Evolutionary conservation across 2,888 invertebrate species (phyloP).

Genomic region (Cryptocheilus praepositus): DNA sequence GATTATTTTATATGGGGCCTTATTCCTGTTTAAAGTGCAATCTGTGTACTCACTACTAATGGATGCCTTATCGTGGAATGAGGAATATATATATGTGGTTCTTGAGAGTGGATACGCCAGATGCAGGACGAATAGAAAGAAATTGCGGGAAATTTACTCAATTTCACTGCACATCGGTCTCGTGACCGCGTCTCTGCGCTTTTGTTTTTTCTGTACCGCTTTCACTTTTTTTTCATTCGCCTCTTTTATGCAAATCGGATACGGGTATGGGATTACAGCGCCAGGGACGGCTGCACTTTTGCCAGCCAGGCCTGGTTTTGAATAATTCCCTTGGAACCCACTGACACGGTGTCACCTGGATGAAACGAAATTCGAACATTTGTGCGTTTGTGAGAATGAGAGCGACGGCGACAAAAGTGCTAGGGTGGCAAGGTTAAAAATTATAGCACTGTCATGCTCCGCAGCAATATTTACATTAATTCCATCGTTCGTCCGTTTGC

Average conservation of each 20-base stretch:
- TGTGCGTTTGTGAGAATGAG: slow-evolving; percentile 31
- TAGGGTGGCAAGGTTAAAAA: slow-evolving; percentile 26
- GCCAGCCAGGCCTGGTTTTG: slow-evolving; percentile 64
- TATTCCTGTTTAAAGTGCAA: too few species aligned
- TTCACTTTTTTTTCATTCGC: slow-evolving; percentile 4
- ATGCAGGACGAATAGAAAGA: too few species aligned
- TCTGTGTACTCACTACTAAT: too few species aligned
- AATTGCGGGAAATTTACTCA: not conserved
- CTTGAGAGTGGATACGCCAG: too few species aligned
- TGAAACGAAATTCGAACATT: slow-evolving; percentile 54
- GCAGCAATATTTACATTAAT: slow-evolving; percentile 27
- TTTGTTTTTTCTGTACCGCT: not conserved
- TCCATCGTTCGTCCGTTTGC: too few species aligned
- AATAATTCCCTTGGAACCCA: slow-evolving; percentile 62
- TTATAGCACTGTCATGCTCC: slow-evolving; percentile 16
- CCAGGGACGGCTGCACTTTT: slow-evolving; percentile 69
- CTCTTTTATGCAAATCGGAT: slow-evolving; percentile 65
- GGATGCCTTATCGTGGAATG: too few species aligned
- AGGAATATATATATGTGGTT: too few species aligned
- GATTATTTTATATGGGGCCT: too few species aligned
- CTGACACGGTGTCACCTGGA: slow-evolving; percentile 58
- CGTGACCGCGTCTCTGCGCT: not conserved
- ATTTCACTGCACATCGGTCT: too few species aligned
- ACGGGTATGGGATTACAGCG: slow-evolving; percentile 65
- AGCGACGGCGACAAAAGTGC: slow-evolving; percentile 21